Evolutionary conservation across 2,797 vertebrate genomes (phyloP), one percentile per base, ranked within the genome.

Genomic region (Capromys pilorides): DNA sequence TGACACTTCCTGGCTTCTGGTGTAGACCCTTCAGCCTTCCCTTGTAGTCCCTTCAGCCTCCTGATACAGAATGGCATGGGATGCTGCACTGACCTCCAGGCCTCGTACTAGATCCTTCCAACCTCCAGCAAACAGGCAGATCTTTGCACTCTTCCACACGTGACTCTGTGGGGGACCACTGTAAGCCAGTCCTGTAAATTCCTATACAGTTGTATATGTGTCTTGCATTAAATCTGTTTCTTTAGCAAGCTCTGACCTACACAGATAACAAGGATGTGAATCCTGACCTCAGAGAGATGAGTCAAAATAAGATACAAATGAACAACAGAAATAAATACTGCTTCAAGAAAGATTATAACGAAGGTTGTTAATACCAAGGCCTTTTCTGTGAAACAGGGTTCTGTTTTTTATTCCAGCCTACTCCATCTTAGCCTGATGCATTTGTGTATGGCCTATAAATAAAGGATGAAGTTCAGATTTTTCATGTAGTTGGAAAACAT

Each of bases 401-500:
- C 69, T 84, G 59, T 9, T 45, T 45, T 13, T 45, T 22, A 28
- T 45, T 13, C 24, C 24, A 26, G 49, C 61, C 24, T 6, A 33
- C 36, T 45, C 84, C 64, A 59, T 10, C 4, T 4, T 2, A 14
- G 3, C 9, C 7, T 2, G 2, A 28, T 73, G 33, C 28, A 6
- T 18, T 90, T 54, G 2, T 10, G 6, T 49, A 57, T 11, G 59
- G 31, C 10, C 51, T 36, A 21, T 49, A 62, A 90, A 88, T 6
- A n/a, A 67, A 87, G 67, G 80, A 90, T 45, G 51, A 7, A 71
- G 79, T 80, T 81, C 61, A 88, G 21, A 36, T 79, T 80, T 90
- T 90, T 82, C n/a, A 67, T 88, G 57, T 66, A 69, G 45, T 41
- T 88, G 51, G 33, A 49, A 77, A 96, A 81, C 9, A 85, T 64